Evolutionary conservation across 2,888 invertebrate species (phyloP), one percentile per base, ranked within the genome.

Genomic region (Oxyteleia sp.): DNA sequence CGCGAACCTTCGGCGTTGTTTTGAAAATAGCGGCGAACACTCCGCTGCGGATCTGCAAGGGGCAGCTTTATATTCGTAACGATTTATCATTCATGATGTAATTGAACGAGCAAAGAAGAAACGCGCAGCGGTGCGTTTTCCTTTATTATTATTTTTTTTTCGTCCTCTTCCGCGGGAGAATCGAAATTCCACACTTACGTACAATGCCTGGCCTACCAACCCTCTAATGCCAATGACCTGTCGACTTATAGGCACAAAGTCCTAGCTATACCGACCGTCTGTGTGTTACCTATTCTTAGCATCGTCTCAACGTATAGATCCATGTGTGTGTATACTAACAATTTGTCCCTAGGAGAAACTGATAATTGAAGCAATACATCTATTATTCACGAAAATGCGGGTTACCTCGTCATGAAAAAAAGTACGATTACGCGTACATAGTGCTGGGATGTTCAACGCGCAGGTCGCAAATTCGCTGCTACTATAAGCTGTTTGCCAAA

Each of bases 171-270:
- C 53, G 61, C 59, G 59, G 13, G 64, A 51, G 53, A 79, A 79
- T 64, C 69, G 64, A 71, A 80, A 72, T 80, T 80, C 66, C n/a
- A n/a, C n/a, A n/a, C n/a, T n/a, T n/a, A n/a, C n/a, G n/a, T n/a
- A n/a, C n/a, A n/a, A n/a, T n/a, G n/a, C n/a, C n/a, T n/a, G n/a
- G n/a, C n/a, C n/a, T 89, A 88, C 89, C 89, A 90, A 91, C 91
- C 91, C 90, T 83, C 89, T 89, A 91, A 90, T 91, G 93, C 93
- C 93, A 93, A 92, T 92, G 93, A 93, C 93, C 93, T 90, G 91
- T 88, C 89, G 89, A 90, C 89, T 91, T 92, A 92, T 92, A 91
- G 89, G 90, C 90, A 88, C 90, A 91, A 91, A 92, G 89, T 92
- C 88, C 88, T 91, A 89, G 91, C 90, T 91, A 90, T 90, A 91